Evolutionary conservation across 2,888 invertebrate genomes (phyloP).

Genomic region (Craniophora ligustri): DNA sequence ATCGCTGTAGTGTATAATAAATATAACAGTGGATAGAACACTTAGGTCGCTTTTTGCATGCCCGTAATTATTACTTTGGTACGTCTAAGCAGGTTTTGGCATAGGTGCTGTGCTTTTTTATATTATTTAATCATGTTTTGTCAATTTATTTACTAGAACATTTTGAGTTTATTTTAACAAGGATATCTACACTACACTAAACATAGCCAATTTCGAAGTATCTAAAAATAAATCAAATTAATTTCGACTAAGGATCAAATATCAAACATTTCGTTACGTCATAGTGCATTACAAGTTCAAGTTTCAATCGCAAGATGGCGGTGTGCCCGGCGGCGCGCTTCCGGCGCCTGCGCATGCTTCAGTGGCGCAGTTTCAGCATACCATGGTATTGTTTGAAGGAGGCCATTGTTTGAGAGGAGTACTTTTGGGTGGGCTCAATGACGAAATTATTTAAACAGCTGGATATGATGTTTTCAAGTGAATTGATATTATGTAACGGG

Average conservation of each 20-base stretch:
- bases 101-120: too few species aligned
- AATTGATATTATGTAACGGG: constrained; percentile 14
- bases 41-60: not conserved
- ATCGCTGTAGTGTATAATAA: not conserved
- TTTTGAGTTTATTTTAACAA: too few species aligned
- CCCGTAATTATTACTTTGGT: too few species aligned
- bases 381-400: constrained; percentile 47
- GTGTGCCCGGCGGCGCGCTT: constrained; percentile 39
- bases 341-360: constrained; percentile 51
- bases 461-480: constrained; percentile 16
- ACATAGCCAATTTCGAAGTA: not conserved
- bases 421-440: constrained; percentile 44
- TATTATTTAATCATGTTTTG: too few species aligned
- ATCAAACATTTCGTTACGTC: constrained; percentile 37
- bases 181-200: too few species aligned
- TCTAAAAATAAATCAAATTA: constrained; percentile 24
- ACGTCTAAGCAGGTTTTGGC: too few species aligned
- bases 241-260: constrained; percentile 37
- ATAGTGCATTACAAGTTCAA: constrained; percentile 54
- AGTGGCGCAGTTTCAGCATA: constrained; percentile 55
- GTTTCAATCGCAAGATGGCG: constrained; percentile 58
- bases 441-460: constrained; percentile 44
- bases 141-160: too few species aligned
- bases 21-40: not conserved
- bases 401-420: constrained; percentile 48